Evolutionary conservation across 2,797 vertebrate species (phyloP), one percentile per base, ranked within the genome.

Genomic region (Halcyon leucocephala): DNA sequence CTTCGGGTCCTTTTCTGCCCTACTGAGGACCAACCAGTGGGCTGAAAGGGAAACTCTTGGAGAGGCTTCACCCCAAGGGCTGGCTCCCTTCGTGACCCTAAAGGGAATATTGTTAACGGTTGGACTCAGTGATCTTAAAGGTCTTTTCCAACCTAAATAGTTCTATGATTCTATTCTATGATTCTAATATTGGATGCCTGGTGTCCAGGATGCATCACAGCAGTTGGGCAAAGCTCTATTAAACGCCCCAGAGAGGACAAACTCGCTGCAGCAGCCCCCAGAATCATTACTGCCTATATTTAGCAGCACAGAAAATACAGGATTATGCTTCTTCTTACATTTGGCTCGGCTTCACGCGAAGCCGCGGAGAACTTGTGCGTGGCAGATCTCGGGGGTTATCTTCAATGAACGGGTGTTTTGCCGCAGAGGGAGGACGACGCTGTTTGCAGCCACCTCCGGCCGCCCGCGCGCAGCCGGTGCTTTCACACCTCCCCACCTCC

Each of bases 351-450:
- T 15, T 66, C 67, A 66, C 8, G 71, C 82, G 19, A 66, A 90
- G 64, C 71, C 4, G 2, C 55, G 39, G 90, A 33, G 82, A 62
- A 49, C 41, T 8, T 12, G 35, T 49, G 52, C 31, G 6, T 18
- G 0, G 0, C 33, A 15, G 62, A 52, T 62, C 80, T 37, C 0
- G 0, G 28, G 54, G 71, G 41, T 54, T 73, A 26, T 57, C 14
- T 10, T 11, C 79, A 16, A 5, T 4, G 48, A 6, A 8, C 35
- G 35, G 1, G 19, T 52, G 65, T 5, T 51, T 17, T 64, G 79
- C 64, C 6, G 65, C 80, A 52, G 66, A 49, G 52, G 86, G 76
- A 77, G 69, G 73, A 33, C 0, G 14, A 33, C 29, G 85, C 54
- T 12, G 20, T 42, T 37, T 1, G 17, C 83, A 37, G 55, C 79